phyloP scores from a whole-genome alignment of 2,113 vertebrate genomes.

The Hiodon alosoides region DNA sequence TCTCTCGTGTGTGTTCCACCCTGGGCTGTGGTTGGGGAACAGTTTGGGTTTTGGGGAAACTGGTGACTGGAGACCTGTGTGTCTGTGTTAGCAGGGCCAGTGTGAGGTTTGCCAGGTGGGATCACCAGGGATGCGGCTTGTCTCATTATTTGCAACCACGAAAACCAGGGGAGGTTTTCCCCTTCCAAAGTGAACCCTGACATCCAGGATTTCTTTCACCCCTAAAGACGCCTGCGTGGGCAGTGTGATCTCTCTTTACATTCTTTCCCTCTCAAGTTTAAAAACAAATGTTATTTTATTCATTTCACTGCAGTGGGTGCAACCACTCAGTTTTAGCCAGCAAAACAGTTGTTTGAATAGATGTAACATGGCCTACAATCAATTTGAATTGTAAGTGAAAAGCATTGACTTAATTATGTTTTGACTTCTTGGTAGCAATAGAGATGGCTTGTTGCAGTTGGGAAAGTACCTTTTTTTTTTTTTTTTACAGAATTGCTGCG shows the following conservation, averaged over 20 bases:
- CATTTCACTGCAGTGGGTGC: not conserved
- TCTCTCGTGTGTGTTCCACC: not conserved
- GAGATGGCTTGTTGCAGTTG: too few species aligned
- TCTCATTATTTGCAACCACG: not conserved
- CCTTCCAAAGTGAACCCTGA: not conserved
- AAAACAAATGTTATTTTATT: too few species aligned
- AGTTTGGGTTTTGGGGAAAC: not conserved
- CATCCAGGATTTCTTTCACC: not conserved
- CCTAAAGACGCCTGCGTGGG: not conserved
- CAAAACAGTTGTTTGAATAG: not conserved
- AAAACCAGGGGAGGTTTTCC: not conserved
- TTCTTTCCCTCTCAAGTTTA: not conserved
- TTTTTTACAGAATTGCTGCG: too few species aligned
- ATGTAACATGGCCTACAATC: too few species aligned
- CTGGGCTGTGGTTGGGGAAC: not conserved
- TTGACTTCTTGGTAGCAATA: too few species aligned
- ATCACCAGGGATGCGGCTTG: not conserved
- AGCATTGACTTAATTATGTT: too few species aligned
- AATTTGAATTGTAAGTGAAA: too few species aligned
- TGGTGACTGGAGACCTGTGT: not conserved
- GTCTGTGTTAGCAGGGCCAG: not conserved
- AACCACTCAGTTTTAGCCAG: not conserved
- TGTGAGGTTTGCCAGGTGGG: conserved; percentile 1
- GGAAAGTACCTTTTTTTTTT: too few species aligned
- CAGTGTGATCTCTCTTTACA: not conserved